Conservation (phyloP, 2,797 vertebrate species). For the Hoplostethus atlanticus region DNA sequence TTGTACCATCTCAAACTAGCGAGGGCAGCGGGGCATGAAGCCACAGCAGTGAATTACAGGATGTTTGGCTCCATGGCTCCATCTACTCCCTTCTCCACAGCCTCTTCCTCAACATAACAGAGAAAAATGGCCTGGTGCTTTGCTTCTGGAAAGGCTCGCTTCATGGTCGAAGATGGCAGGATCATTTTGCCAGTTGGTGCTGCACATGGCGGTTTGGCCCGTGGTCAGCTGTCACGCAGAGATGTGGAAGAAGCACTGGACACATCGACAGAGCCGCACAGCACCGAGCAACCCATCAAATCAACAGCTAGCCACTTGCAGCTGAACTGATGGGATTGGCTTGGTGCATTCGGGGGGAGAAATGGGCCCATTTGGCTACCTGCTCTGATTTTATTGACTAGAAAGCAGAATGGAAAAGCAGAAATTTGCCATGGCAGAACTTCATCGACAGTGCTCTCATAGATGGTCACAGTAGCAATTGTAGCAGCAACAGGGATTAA, state of each 20-base stretch:
- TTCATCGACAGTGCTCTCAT: not conserved
- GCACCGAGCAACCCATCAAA: not conserved
- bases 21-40: not conserved
- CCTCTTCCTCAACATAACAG: not conserved
- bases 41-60: conserved; percentile 1
- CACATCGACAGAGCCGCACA: not conserved
- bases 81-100: not conserved
- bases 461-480: not conserved
- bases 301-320: not conserved
- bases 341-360: not conserved
- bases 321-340: not conserved
- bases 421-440: not conserved
- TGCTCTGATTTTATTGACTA: not conserved
- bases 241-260: not conserved
- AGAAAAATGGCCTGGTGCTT: not conserved
- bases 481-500: too few species aligned
- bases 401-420: not conserved
- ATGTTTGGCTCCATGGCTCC: conserved; percentile 4
- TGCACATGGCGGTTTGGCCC: conserved; percentile 5
- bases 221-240: not conserved
- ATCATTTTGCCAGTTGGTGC: not conserved
- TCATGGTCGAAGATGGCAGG: not conserved
- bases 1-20: not conserved
- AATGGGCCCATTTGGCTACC: not conserved
- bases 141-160: conserved; percentile 7